These are phyloP conservation scores for Platalea minor DNA, from an alignment of 2,797 vertebrate genomes.

Conservation along the genomic window DNA sequence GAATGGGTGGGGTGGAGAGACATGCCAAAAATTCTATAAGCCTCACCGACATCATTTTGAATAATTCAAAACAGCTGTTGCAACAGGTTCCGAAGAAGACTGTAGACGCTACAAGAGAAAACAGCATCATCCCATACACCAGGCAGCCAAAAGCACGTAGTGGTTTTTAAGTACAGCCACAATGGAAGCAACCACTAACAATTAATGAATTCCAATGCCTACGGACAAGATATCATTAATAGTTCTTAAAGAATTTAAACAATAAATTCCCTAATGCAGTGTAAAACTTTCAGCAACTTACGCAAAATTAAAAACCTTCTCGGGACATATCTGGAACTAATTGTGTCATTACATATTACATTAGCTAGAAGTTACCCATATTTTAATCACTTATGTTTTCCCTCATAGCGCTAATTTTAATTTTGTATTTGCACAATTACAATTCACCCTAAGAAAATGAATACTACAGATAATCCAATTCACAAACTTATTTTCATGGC, in stretches of 20 bases:
- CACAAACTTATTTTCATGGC: not conserved
- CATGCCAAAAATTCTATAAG: not conserved
- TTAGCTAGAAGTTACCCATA: not conserved
- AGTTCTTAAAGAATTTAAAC: not conserved
- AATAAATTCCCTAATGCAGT: not conserved
- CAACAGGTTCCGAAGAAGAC: not conserved
- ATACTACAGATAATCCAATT: not conserved
- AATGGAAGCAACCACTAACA: not conserved
- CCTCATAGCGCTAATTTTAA: not conserved
- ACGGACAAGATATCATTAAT: not conserved
- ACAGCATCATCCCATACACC: not conserved
- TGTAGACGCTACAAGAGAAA: not conserved
- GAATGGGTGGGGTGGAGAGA: not conserved
- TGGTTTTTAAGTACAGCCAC: not conserved
- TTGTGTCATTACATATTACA: not conserved
- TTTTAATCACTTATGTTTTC: constrained; percentile 6
- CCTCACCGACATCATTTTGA: not conserved
- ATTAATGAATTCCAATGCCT: not conserved
- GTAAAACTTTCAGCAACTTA: not conserved
- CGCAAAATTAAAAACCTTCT: not conserved
- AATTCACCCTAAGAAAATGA: not conserved
- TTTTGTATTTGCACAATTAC: constrained; percentile 22
- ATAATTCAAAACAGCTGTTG: not conserved
- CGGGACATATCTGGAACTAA: not conserved
- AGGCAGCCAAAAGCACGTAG: not conserved